Evolutionary conservation across 2,888 invertebrate genomes (phyloP).

Genomic region (Cerastoderma edule): DNA sequence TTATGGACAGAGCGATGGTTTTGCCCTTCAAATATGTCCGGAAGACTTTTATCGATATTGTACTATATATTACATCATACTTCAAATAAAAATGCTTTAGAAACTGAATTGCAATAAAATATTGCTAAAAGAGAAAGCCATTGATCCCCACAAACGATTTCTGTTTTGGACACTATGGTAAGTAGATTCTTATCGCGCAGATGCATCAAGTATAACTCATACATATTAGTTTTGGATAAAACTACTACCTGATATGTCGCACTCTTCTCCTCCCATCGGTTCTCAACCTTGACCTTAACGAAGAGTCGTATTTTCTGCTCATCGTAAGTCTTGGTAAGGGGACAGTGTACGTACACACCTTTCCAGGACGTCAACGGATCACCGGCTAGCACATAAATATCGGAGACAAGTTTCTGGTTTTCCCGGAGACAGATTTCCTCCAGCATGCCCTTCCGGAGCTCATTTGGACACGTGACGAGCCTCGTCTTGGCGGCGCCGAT

Average conservation of each 20-base stretch:
- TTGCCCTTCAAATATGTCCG: too few species aligned
- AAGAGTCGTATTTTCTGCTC: conserved; percentile 49
- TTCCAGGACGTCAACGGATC: conserved; percentile 37
- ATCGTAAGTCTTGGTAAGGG: conserved; percentile 56
- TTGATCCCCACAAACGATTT: too few species aligned
- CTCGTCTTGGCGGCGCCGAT: conserved; percentile 50
- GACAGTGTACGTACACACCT: conserved; percentile 53
- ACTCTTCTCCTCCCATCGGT: conserved; percentile 43
- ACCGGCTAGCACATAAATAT: conserved; percentile 54
- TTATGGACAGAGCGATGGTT: too few species aligned
- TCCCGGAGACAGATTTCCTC: conserved; percentile 55
- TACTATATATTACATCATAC: too few species aligned
- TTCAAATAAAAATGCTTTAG: too few species aligned
- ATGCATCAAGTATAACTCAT: too few species aligned
- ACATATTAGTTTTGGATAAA: too few species aligned
- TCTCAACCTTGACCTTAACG: conserved; percentile 55
- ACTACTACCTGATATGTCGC: conserved; percentile 51
- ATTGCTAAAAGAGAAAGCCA: too few species aligned
- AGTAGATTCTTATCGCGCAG: too few species aligned
- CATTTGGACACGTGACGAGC: conserved; percentile 52
- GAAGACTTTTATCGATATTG: too few species aligned
- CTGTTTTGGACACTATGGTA: too few species aligned
- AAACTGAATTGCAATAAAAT: too few species aligned
- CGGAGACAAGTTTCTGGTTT: conserved; percentile 57
- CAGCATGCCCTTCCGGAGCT: conserved; percentile 40